Conservation (phyloP, 2,888 invertebrate species). For the Hirtodrosophila histrioides region DNA sequence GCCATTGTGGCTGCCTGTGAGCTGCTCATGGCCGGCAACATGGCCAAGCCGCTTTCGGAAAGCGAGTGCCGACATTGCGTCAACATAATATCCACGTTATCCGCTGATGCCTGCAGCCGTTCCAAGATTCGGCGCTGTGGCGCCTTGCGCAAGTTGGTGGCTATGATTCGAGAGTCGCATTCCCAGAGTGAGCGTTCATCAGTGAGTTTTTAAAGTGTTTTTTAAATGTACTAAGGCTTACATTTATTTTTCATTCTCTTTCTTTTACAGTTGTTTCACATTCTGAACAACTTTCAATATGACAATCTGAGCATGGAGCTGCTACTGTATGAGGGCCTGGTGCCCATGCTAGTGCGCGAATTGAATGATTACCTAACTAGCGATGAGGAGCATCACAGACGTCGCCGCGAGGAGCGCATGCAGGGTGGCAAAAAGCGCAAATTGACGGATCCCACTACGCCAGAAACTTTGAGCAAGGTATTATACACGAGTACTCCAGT, state of each 20-base stretch:
- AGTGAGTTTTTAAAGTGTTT: conserved; percentile 52
- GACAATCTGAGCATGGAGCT: conserved; percentile 85
- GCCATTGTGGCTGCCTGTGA: conserved; percentile 83
- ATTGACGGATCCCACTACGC: conserved; percentile 57
- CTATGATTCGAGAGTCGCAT: conserved; percentile 79
- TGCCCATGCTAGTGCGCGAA: conserved; percentile 85
- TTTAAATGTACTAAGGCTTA: no score
- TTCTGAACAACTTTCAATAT: conserved; percentile 85
- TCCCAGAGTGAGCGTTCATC: conserved; percentile 80
- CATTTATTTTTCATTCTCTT: neutral
- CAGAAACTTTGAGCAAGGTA: conserved; percentile 76
- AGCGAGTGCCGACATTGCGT: conserved; percentile 82
- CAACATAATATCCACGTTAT: conserved; percentile 82
- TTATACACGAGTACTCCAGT: neutral
- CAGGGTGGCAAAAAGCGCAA: conserved; percentile 81
- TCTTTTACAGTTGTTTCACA: conserved; percentile 72
- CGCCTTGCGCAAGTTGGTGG: conserved; percentile 81
- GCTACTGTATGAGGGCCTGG: conserved; percentile 86
- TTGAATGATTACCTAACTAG: conserved; percentile 83
- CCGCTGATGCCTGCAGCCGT: conserved; percentile 83
- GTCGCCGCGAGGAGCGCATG: conserved; percentile 81
- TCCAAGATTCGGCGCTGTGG: conserved; percentile 84
- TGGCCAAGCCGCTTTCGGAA: conserved; percentile 75
- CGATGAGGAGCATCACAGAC: conserved; percentile 81
- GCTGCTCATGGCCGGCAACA: conserved; percentile 76